Percentiles rank a stretch among this genome's conserved stretches.
Conservation (phyloP, 2,888 invertebrate species). For the Trisateles emortualis region DNA sequence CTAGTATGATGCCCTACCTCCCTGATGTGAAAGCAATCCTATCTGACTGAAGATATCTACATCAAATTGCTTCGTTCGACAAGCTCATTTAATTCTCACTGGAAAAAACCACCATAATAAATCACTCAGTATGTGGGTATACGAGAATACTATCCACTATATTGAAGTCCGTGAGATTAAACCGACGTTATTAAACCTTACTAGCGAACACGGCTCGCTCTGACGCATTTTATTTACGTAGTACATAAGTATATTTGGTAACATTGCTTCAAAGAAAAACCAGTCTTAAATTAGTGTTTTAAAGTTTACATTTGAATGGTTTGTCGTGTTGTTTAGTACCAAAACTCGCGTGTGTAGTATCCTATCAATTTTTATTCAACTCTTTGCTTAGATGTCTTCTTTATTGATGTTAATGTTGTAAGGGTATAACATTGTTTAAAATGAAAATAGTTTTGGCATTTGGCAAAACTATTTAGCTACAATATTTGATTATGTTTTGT, state of each 20-base stretch:
- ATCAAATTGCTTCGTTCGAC: background rate
- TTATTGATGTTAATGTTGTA: slow-evolving; percentile 45
- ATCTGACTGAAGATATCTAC: no score
- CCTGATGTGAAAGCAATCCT: no score
- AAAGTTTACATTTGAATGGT: slow-evolving; percentile 21
- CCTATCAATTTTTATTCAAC: slow-evolving; percentile 48
- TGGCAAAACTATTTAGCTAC: slow-evolving; percentile 15
- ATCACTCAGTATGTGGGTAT: slow-evolving; percentile 39
- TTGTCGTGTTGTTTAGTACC: slow-evolving; percentile 24
- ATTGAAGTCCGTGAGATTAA: slow-evolving; percentile 65
- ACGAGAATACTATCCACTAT: slow-evolving; percentile 47
- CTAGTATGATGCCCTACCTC: no score
- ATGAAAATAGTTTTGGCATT: slow-evolving; percentile 17
- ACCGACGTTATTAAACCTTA: slow-evolving; percentile 66
- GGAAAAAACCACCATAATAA: slow-evolving; percentile 41
- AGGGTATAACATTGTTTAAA: slow-evolving; percentile 28
- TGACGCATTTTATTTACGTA: slow-evolving; percentile 46
- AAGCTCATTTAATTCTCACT: slow-evolving; percentile 20
- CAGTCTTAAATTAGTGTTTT: background rate
- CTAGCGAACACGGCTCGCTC: slow-evolving; percentile 38
- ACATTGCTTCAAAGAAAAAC: slow-evolving; percentile 1
- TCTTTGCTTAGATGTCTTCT: slow-evolving; percentile 45
- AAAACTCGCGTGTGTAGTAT: slow-evolving; percentile 37
- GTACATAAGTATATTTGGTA: slow-evolving; percentile 38
- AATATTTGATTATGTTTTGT: no score